Percentiles rank a stretch among this genome's conserved stretches.
These are phyloP conservation scores for Plestiodon gilberti DNA, from an alignment of 2,113 vertebrate genomes.

Conservation along the genomic window DNA sequence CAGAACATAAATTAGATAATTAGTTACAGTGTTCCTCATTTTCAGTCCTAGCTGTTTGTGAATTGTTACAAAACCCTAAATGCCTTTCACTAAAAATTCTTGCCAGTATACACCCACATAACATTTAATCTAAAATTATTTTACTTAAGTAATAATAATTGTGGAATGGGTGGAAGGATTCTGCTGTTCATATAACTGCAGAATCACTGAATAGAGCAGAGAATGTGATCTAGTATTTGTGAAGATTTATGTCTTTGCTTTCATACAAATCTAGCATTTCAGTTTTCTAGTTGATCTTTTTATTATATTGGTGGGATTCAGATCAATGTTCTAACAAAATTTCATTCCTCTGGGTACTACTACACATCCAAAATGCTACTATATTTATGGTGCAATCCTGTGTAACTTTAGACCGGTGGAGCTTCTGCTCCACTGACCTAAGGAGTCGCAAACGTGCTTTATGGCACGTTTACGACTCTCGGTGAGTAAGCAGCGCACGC, in stretches of 20 bases:
- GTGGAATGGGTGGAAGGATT: not conserved
- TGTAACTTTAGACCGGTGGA: too few relatives aligned
- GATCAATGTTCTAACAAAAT: not conserved
- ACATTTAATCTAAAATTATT: constrained; percentile 16
- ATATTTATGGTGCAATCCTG: too few relatives aligned
- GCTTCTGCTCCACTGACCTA: too few relatives aligned
- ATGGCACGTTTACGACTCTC: too few relatives aligned
- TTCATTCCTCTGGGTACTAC: constrained; percentile 8
- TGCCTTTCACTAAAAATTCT: not conserved
- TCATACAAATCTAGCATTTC: not conserved
- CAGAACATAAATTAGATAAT: constrained; percentile 14
- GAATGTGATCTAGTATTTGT: not conserved
- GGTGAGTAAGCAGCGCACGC: too few relatives aligned
- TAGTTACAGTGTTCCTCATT: not conserved
- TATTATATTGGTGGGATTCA: constrained; percentile 2
- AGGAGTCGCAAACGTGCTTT: too few relatives aligned
- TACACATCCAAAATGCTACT: not conserved
- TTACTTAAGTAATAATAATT: constrained; percentile 9
- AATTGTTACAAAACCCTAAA: not conserved
- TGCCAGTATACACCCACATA: not conserved
- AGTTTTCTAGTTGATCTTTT: constrained; percentile 28
- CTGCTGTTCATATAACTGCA: constrained; percentile 8
- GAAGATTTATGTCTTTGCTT: not conserved
- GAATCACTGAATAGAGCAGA: not conserved
- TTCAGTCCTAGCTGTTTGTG: not conserved